phyloP scores from a whole-genome alignment of 2,113 vertebrate genomes.

The Thryonomys swinderianus region DNA sequence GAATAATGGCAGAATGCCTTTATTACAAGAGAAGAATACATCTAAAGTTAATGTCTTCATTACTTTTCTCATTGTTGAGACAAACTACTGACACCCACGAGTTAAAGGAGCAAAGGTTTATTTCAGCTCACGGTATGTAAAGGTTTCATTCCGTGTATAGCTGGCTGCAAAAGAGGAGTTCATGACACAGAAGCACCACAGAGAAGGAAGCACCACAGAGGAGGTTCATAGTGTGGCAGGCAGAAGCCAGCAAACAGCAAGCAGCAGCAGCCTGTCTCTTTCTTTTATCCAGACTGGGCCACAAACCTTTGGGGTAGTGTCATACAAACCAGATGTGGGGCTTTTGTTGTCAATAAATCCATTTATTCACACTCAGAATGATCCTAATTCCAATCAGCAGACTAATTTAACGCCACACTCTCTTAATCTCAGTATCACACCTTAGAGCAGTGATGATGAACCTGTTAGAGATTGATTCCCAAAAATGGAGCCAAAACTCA shows the following conservation, averaged over 20 bases:
- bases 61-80: not conserved
- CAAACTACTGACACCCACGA: not conserved
- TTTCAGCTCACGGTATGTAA: not conserved
- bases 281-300: not conserved
- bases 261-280: not conserved
- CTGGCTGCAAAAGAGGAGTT: not conserved
- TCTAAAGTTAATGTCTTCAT: not conserved
- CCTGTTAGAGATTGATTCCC: not conserved
- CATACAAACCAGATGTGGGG: not conserved
- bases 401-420: not conserved
- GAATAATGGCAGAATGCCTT: not conserved
- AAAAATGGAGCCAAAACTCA: not conserved
- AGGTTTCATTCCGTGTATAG: not conserved
- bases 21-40: not conserved
- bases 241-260: not conserved
- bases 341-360: not conserved
- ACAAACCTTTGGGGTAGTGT: not conserved
- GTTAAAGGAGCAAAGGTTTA: not conserved
- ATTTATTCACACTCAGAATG: not conserved
- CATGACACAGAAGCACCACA: not conserved
- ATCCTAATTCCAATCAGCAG: not conserved
- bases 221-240: not conserved
- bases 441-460: not conserved
- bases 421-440: not conserved
- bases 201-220: not conserved